These are phyloP conservation scores for Trachythela sp. DNA, from an alignment of 64 coral and sea anemone species.

Conservation along the genomic window DNA sequence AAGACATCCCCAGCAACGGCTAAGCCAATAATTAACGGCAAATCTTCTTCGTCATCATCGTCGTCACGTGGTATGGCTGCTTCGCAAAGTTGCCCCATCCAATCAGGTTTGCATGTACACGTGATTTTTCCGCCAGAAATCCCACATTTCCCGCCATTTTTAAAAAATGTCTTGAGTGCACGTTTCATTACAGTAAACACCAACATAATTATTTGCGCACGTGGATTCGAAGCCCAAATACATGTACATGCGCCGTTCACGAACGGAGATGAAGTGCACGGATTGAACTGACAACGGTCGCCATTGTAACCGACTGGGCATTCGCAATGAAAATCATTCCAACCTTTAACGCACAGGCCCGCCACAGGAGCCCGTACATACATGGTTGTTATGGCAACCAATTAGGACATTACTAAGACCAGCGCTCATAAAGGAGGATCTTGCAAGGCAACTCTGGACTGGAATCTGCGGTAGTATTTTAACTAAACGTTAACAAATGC, in stretches of 20 bases:
- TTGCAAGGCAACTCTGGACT: background rate
- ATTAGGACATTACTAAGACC: background rate
- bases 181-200: background rate
- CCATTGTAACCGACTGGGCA: conserved; percentile 69
- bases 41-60: background rate
- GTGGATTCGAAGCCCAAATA: background rate
- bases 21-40: background rate
- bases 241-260: background rate
- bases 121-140: background rate
- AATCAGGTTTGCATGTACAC: background rate
- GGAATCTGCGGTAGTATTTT: background rate
- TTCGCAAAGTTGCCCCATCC: background rate
- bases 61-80: background rate
- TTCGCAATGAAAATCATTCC: conserved; percentile 66
- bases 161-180: background rate
- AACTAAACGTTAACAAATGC: background rate
- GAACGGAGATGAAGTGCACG: conserved; percentile 32
- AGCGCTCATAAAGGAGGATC: background rate
- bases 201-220: background rate
- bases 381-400: conserved; percentile 5
- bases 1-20: background rate
- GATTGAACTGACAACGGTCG: conserved; percentile 34
- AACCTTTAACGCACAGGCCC: conserved; percentile 32
- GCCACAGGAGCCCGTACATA: background rate
- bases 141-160: conserved; percentile 1